phyloP scores from a whole-genome alignment of 2,888 invertebrate genomes.

The Hipparchia sbordonii region DNA sequence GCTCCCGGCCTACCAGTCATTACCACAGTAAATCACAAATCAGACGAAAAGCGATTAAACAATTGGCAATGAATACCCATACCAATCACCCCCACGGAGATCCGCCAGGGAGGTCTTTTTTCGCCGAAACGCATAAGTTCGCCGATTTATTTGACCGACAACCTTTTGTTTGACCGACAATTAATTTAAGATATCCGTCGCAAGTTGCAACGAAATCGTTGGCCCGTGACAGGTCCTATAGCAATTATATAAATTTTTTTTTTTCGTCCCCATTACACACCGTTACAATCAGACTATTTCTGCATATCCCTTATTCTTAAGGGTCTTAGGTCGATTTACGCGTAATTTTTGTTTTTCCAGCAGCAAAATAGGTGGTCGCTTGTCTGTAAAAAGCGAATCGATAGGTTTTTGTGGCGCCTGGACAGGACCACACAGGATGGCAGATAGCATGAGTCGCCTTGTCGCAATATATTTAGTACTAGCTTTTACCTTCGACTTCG shows the following conservation, averaged over 20 bases:
- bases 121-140: slow-evolving; percentile 47
- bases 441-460: slow-evolving; percentile 42
- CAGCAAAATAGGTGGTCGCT: slow-evolving; percentile 46
- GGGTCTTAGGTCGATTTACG: slow-evolving; percentile 49
- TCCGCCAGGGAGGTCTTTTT: slow-evolving; percentile 60
- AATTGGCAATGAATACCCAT: slow-evolving; percentile 37
- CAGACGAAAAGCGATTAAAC: slow-evolving; percentile 43
- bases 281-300: not conserved
- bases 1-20: slow-evolving; percentile 6
- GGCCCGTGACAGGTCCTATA: slow-evolving; percentile 70
- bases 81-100: slow-evolving; percentile 58
- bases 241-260: slow-evolving; percentile 55
- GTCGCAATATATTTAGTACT: slow-evolving; percentile 24
- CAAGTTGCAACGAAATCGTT: slow-evolving; percentile 74
- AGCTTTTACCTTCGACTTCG: not conserved
- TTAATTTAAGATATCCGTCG: slow-evolving; percentile 69
- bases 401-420: slow-evolving; percentile 62
- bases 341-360: slow-evolving; percentile 32
- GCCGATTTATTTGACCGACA: slow-evolving; percentile 54
- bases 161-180: slow-evolving; percentile 60
- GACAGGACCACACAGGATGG: slow-evolving; percentile 70
- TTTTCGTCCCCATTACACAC: slow-evolving; percentile 38
- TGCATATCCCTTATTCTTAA: slow-evolving; percentile 38
- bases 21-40: slow-evolving; percentile 38
- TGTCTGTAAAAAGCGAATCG: slow-evolving; percentile 65